Base-by-base conservation (phyloP, 1,140 invertebrate genomes). In the Palaemon carinicauda region DNA sequence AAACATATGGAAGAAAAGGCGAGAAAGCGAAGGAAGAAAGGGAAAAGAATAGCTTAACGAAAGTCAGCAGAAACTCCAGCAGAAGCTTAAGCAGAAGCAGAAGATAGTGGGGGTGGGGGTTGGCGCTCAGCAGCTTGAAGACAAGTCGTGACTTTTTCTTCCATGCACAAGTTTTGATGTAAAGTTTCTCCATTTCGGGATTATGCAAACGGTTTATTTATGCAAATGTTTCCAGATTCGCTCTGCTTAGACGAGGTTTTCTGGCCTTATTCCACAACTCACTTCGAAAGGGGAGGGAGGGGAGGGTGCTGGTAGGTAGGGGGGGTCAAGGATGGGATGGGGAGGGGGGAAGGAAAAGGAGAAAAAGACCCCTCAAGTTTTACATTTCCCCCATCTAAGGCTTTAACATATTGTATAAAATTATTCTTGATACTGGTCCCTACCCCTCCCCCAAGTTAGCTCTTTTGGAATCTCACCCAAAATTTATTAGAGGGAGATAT, bases 191-290 rank as follows among this genome's bases (percentile, higher is more conserved):
- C 71, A 75, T 83, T 83, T 50, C 73, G 24, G 73, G 71, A 83
- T 83, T 83, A 83, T 83, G 82, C 82, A 83, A 83, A 83, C 82
- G 74, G 82, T 83, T 75, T 83, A 83, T 83, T 83, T 83, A 83
- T 83, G 82, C 73, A 77, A 83, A 83, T 83, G 52, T 73, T 52
- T 77, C 33, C 81, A 75, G 82, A 83, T 83, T 83, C 73, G 71
- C 73, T 77, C 52, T 83, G 73, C 82, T 60, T 27, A 53, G 73
- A 41, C 71, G 73, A 69, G 71, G 52, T 75, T 75, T 69, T 69
- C 56, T 81, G 80, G 65, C 71, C 75, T 53, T 75, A 54, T 83
- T 65, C 73, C 82, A 60, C 82, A 83, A 82, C 74, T 71, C 69
- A 52, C 69, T 82, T 71, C 73, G 73, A 69, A 52, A 75, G 14